A percentile compares a stretch with the other conserved stretches of the same genome.
Conservation (phyloP, 2,888 invertebrate species). For the Megaustenia siamemsis region DNA sequence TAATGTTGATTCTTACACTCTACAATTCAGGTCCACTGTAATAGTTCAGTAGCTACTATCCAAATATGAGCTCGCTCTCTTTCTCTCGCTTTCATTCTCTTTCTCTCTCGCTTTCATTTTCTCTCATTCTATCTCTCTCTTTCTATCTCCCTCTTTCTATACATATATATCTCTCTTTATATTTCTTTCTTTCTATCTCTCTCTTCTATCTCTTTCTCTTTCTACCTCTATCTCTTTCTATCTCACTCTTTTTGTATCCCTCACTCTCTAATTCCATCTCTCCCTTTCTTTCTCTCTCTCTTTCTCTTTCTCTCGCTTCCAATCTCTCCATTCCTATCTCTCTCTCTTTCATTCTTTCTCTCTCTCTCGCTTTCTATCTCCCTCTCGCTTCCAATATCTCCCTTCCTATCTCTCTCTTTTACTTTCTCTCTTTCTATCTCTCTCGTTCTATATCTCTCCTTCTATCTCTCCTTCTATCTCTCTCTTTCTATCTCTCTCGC, state of each 20-base stretch:
- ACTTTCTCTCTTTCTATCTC: background rate
- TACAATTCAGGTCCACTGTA: too few relatives aligned
- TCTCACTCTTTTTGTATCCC: conserved; percentile 26
- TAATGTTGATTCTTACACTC: too few relatives aligned
- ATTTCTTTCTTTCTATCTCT: background rate
- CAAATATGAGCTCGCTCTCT: too few relatives aligned
- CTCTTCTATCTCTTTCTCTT: background rate
- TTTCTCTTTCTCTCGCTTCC: conserved; percentile 19
- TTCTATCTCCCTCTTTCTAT: background rate
- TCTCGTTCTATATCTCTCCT: background rate
- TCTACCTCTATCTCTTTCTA: conserved; percentile 35
- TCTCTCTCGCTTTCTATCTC: background rate
- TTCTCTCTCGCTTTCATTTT: background rate
- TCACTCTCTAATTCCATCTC: conserved; percentile 7
- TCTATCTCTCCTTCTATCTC: background rate
- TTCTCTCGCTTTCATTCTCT: conserved; percentile 4
- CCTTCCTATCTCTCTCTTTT: too few relatives aligned
- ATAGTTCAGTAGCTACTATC: too few relatives aligned
- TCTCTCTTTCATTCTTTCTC: background rate
- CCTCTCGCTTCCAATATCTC: background rate
- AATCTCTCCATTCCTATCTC: too few relatives aligned
- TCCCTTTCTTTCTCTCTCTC: conserved; percentile 31
- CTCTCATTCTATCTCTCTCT: too few relatives aligned
- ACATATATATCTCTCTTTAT: background rate
- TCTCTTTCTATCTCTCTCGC: background rate